These are phyloP conservation scores for Drosophila teissieri DNA, from an alignment of 1,140 invertebrate genomes.

Conservation along the genomic window DNA sequence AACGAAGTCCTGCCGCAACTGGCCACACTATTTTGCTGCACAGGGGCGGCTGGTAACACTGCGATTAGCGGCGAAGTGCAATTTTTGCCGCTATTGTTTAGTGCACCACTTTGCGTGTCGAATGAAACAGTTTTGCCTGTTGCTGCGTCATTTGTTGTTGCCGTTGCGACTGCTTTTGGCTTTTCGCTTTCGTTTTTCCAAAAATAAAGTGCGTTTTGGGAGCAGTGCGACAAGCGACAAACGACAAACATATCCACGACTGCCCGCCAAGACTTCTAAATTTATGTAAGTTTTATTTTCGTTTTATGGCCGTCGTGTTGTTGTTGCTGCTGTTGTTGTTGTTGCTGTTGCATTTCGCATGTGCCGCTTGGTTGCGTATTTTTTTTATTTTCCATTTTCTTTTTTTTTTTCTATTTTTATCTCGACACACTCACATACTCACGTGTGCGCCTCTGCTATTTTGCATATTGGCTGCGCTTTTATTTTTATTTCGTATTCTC, in stretches of 20 bases:
- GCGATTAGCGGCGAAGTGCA: conserved; percentile 23
- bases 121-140: conserved; percentile 33
- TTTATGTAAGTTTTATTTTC: conserved; percentile 83
- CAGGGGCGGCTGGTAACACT: conserved; percentile 12
- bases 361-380: conserved; percentile 45
- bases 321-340: conserved; percentile 37
- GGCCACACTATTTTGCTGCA: background rate
- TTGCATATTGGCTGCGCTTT: conserved; percentile 48
- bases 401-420: conserved; percentile 45
- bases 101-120: conserved; percentile 15
- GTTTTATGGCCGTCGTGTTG: conserved; percentile 66
- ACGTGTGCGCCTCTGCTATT: conserved; percentile 28
- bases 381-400: conserved; percentile 21
- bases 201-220: conserved; percentile 80
- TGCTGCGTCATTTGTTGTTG: conserved; percentile 35
- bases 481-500: conserved; percentile 4
- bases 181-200: conserved; percentile 53
- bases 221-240: conserved; percentile 68
- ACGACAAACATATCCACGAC: conserved; percentile 28
- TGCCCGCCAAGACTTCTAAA: conserved; percentile 59
- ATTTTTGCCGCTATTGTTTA: conserved; percentile 15
- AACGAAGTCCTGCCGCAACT: background rate
- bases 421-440: conserved; percentile 30
- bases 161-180: conserved; percentile 2
- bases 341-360: conserved; percentile 54